Conservation (phyloP, 2,113 vertebrate genomes). For the Burhinus bistriatus region DNA sequence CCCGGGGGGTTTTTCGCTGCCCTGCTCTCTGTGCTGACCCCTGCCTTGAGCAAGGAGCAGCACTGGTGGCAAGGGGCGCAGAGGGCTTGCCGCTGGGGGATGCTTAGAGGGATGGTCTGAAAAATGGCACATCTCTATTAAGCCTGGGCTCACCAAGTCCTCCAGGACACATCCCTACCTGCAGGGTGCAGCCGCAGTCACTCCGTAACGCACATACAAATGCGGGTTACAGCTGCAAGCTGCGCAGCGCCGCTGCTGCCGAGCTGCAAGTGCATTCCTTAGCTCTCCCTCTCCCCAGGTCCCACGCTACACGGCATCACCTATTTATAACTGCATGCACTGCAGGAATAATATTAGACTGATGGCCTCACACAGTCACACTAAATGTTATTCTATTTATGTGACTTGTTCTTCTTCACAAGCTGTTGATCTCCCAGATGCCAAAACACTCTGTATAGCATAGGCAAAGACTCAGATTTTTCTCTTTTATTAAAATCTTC, state of each 20-base stretch:
- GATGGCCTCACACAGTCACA: not conserved
- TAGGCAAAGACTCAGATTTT: not conserved
- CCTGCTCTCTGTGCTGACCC: not conserved
- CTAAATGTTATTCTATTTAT: conserved; percentile 26
- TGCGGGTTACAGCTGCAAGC: not conserved
- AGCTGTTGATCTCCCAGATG: not conserved
- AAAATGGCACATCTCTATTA: not conserved
- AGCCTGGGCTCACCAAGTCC: not conserved
- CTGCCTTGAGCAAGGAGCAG: not conserved
- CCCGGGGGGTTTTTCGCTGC: fast-evolving
- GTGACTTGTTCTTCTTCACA: not conserved
- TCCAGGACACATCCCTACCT: not conserved
- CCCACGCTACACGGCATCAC: not conserved
- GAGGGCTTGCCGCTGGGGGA: not conserved
- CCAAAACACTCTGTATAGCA: not conserved
- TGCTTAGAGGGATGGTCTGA: not conserved
- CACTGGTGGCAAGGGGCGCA: fast-evolving
- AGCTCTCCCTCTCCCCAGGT: not conserved
- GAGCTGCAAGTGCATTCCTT: not conserved
- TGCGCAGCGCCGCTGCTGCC: not conserved
- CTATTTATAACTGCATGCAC: conserved; percentile 39
- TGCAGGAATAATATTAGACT: not conserved
- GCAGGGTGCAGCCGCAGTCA: not conserved
- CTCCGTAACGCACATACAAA: not conserved
- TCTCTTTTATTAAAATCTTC: not conserved